Conservation (phyloP, 2,797 vertebrate species). For the Pangasius sanitwongsei region DNA sequence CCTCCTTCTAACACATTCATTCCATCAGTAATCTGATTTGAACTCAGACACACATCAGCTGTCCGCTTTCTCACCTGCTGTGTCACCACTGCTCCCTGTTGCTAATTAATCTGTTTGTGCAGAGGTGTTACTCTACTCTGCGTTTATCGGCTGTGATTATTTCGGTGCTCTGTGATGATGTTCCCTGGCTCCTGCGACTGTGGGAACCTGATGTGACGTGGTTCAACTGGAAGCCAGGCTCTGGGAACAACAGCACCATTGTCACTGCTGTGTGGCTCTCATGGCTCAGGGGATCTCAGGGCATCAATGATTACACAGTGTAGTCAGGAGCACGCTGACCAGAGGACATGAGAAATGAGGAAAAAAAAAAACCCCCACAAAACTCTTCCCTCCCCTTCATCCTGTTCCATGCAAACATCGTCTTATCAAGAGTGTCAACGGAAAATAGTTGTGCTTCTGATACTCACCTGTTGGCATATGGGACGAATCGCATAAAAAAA, state of each 20-base stretch:
- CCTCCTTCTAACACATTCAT: constrained; percentile 1
- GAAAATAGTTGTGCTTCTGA: constrained; percentile 27
- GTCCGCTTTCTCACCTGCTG: constrained; percentile 33
- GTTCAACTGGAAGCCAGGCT: constrained; percentile 38
- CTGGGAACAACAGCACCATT: constrained; percentile 81
- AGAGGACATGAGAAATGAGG: constrained; percentile 72
- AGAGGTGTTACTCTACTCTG: constrained; percentile 62
- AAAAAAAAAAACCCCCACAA: constrained; percentile 56
- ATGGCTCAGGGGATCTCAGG: constrained; percentile 70
- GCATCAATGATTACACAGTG: constrained; percentile 86
- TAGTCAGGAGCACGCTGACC: constrained; percentile 63
- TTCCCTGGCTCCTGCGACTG: constrained; percentile 70
- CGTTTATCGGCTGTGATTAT: constrained; percentile 76
- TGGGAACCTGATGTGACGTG: constrained; percentile 66
- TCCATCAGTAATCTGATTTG: constrained; percentile 63
- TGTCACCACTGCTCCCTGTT: constrained; percentile 62
- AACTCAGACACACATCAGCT: constrained; percentile 62
- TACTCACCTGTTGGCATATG: constrained; percentile 26
- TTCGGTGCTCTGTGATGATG: constrained; percentile 65
- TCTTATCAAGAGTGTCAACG: constrained; percentile 36
- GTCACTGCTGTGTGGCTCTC: constrained; percentile 78
- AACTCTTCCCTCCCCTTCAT: constrained; percentile 54
- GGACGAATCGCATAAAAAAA: too few relatives aligned
- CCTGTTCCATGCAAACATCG: constrained; percentile 63
- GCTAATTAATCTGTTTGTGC: constrained; percentile 72